Evolutionary conservation across 2,888 invertebrate species (phyloP).

Genomic region (Caenorhabditis sp.): DNA sequence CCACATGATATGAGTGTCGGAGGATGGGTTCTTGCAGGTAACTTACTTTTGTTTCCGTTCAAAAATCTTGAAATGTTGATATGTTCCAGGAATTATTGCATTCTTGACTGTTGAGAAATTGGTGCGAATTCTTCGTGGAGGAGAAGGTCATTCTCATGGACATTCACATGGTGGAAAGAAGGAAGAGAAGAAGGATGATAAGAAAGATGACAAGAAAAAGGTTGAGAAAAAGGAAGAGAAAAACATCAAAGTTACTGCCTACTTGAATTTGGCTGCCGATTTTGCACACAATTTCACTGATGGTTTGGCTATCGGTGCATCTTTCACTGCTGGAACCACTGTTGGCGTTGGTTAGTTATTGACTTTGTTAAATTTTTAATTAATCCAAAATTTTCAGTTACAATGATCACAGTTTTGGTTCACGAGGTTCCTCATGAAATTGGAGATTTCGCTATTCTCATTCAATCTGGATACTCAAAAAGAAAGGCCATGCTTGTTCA

Average conservation of each 20-base stretch:
- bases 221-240: slow-evolving; percentile 22
- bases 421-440: slow-evolving; percentile 99
- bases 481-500: slow-evolving; percentile 94
- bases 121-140: slow-evolving; percentile 82
- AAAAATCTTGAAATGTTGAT: slow-evolving; percentile 7
- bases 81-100: slow-evolving; percentile 55
- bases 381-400: slow-evolving; percentile 77
- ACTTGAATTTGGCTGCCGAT: slow-evolving; percentile 95
- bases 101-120: slow-evolving; percentile 81
- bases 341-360: slow-evolving; percentile 72
- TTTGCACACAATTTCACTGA: slow-evolving; percentile 99
- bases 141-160: slow-evolving; percentile 76
- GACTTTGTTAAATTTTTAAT: slow-evolving; percentile 5
- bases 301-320: slow-evolving; percentile 97
- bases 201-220: slow-evolving; percentile 17
- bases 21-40: slow-evolving; percentile 85
- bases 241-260: slow-evolving; percentile 77
- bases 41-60: too few species aligned
- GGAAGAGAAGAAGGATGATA: slow-evolving; percentile 27
- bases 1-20: slow-evolving; percentile 87
- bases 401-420: slow-evolving; percentile 91
- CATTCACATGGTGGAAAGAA: slow-evolving; percentile 29
- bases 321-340: slow-evolving; percentile 73
- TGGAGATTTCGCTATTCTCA: slow-evolving; percentile 97
- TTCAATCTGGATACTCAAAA: slow-evolving; percentile 93